Evolutionary conservation across 2,113 vertebrate genomes (phyloP).

Genomic region (Turnix velox): DNA sequence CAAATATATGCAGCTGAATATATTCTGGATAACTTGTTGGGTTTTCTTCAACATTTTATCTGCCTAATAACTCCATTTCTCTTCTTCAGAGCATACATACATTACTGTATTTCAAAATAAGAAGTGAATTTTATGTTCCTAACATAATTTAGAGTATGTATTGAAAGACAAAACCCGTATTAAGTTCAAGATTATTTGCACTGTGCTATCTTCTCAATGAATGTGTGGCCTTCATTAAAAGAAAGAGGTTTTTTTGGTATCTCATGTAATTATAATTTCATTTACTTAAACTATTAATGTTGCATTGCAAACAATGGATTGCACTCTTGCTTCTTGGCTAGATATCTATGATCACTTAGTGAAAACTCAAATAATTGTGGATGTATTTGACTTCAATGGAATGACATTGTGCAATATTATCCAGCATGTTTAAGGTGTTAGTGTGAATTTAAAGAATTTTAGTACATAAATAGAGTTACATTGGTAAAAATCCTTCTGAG

Average conservation of each 20-base stretch:
- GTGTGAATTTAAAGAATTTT: neutral
- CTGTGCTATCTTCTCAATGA: neutral
- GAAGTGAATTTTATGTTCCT: neutral
- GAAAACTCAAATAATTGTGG: neutral
- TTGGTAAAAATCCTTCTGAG: neutral
- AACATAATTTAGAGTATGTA: neutral
- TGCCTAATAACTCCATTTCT: neutral
- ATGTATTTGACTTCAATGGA: neutral
- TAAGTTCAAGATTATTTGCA: neutral
- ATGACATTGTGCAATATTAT: neutral
- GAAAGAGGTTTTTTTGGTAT: neutral
- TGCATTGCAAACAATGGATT: neutral
- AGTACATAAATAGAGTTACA: neutral
- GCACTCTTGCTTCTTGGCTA: neutral
- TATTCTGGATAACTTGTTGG: neutral
- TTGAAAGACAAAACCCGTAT: neutral
- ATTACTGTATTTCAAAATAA: neutral
- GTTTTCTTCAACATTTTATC: neutral
- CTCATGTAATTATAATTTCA: neutral
- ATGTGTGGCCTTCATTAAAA: neutral
- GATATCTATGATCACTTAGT: neutral
- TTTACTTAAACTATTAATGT: neutral
- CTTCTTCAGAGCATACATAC: neutral
- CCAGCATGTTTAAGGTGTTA: neutral
- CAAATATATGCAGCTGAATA: neutral